Evolutionary conservation across 2,888 invertebrate species (phyloP).

Genomic region (Meteorus colon): DNA sequence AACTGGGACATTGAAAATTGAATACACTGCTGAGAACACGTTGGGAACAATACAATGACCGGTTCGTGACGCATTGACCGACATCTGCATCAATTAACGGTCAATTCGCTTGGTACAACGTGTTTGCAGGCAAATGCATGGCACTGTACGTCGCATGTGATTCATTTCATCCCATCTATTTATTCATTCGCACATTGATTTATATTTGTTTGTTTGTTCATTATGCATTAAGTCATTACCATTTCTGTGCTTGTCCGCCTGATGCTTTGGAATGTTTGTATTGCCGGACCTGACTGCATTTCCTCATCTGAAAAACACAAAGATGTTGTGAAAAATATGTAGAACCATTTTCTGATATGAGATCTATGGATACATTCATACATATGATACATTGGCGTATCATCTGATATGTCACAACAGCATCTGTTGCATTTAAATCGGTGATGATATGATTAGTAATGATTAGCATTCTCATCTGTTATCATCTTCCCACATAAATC

Average conservation of each 20-base stretch:
- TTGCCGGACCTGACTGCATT: conserved; percentile 56
- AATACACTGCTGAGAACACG: background rate
- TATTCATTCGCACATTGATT: conserved; percentile 27
- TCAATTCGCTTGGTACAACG: background rate
- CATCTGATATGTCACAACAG: too few species aligned
- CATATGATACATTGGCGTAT: too few species aligned
- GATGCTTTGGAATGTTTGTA: conserved; percentile 49
- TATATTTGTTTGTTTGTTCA: background rate
- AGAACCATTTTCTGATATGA: too few species aligned
- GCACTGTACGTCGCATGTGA: background rate
- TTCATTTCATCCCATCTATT: background rate
- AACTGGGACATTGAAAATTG: background rate
- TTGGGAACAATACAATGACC: conserved; percentile 30
- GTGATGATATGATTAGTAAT: too few species aligned
- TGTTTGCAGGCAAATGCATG: background rate
- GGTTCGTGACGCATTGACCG: conserved; percentile 35
- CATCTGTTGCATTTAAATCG: too few species aligned
- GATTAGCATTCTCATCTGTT: too few species aligned
- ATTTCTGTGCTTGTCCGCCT: conserved; percentile 53
- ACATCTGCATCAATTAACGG: conserved; percentile 40
- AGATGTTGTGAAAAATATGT: conserved; percentile 9
- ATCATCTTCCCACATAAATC: too few species aligned
- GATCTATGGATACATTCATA: too few species aligned
- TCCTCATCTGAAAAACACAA: conserved; percentile 60
- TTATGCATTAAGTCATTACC: conserved; percentile 52